A percentile compares a stretch with the other conserved stretches of the same genome.
These are phyloP conservation scores for Sinopyrophorus schimmeli DNA, from an alignment of 2,888 invertebrate genomes.

Conservation along the genomic window DNA sequence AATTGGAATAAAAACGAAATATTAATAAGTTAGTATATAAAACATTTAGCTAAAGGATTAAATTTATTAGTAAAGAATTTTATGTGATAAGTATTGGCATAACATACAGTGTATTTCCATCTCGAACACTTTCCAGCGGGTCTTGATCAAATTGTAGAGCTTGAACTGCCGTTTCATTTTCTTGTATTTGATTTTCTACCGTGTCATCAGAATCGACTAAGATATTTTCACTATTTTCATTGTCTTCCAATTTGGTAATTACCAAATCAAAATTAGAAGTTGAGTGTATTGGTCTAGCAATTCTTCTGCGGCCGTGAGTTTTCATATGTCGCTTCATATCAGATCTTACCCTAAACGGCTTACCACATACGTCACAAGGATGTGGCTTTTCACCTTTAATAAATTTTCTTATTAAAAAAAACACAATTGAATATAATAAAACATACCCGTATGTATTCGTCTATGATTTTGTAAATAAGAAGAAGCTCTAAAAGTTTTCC, in stretches of 20 bases:
- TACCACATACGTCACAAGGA: conserved; percentile 74
- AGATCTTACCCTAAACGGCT: conserved; percentile 79
- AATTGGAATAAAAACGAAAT: conserved; percentile 1
- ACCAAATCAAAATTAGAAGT: conserved; percentile 37
- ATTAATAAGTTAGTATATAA: too few relatives aligned
- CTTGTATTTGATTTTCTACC: conserved; percentile 47
- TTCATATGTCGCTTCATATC: conserved; percentile 81
- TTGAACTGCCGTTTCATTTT: conserved; percentile 49
- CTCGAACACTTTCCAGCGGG: conserved; percentile 53
- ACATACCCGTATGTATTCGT: conserved; percentile 77
- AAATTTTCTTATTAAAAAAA: conserved; percentile 2
- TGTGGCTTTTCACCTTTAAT: conserved; percentile 73
- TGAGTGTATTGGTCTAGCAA: conserved; percentile 36
- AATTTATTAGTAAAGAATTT: conserved; percentile 16
- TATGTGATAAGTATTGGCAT: conserved; percentile 48
- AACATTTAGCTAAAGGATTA: too few relatives aligned
- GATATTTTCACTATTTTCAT: conserved; percentile 38
- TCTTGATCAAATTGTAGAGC: conserved; percentile 53
- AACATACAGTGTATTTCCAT: conserved; percentile 56
- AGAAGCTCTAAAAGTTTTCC: conserved; percentile 82
- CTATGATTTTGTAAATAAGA: conserved; percentile 84
- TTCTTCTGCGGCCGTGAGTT: conserved; percentile 62
- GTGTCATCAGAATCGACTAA: conserved; percentile 44
- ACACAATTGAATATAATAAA: conserved; percentile 12
- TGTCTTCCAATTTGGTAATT: conserved; percentile 35